A percentile compares a stretch with the other conserved stretches of the same genome.
These are phyloP conservation scores for Thumatha senex DNA, from an alignment of 2,888 invertebrate genomes.

Conservation along the genomic window DNA sequence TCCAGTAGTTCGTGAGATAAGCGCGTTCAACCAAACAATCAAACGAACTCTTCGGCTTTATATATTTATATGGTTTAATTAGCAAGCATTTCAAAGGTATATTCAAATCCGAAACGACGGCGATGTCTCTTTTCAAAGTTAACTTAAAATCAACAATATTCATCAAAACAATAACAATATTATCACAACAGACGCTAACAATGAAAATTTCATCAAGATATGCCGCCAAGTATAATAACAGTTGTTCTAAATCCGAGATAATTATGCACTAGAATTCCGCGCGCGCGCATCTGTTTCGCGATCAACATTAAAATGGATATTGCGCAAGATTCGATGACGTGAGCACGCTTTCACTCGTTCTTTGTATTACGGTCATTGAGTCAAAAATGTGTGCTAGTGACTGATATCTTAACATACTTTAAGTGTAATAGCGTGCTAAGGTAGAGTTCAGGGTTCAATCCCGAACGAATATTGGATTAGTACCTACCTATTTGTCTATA, in stretches of 20 bases:
- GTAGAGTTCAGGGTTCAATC: too few species aligned
- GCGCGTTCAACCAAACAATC: too few species aligned
- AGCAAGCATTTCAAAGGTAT: too few species aligned
- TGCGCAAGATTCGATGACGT: slow-evolving; percentile 31
- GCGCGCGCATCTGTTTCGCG: slow-evolving; percentile 6
- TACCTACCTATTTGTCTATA: neutral
- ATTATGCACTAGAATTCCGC: neutral
- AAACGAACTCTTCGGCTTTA: too few species aligned
- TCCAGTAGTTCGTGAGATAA: too few species aligned
- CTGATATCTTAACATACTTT: slow-evolving; percentile 3
- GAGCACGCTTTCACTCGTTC: slow-evolving; percentile 34
- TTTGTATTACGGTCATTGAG: slow-evolving; percentile 37
- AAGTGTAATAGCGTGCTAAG: neutral
- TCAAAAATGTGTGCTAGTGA: slow-evolving; percentile 34
- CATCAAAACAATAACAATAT: neutral
- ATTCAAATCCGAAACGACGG: too few species aligned
- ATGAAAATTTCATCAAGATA: slow-evolving; percentile 32
- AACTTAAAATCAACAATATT: too few species aligned
- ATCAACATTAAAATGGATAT: slow-evolving; percentile 22
- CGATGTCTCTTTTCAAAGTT: too few species aligned
- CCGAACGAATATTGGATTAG: too few species aligned
- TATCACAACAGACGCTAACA: neutral
- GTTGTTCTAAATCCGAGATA: too few species aligned
- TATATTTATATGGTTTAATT: too few species aligned
- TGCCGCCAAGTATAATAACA: slow-evolving; percentile 10